Conservation (phyloP, 2,797 vertebrate species). For the Muraenolepis orangiensis region DNA sequence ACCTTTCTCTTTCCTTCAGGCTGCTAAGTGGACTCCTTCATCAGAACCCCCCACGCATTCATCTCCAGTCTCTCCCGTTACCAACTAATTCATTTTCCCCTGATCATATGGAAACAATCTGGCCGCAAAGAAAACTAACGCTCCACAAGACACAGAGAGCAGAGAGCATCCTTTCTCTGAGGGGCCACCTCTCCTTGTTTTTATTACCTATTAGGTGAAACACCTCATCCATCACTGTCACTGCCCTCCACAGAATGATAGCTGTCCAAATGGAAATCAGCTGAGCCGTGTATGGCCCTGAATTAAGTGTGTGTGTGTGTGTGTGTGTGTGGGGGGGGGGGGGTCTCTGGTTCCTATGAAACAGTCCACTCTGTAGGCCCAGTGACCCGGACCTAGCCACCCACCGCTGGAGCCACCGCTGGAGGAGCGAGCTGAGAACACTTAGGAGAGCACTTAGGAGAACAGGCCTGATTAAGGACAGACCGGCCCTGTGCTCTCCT, state of each 20-base stretch:
- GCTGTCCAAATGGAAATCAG: slow-evolving; percentile 84
- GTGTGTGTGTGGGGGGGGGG: no score
- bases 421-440: slow-evolving; percentile 71
- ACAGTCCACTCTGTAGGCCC: slow-evolving; percentile 76
- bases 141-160: no score
- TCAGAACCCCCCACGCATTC: slow-evolving; percentile 67
- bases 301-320: slow-evolving; percentile 69
- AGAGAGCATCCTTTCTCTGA: slow-evolving; percentile 80
- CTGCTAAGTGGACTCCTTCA: slow-evolving; percentile 45
- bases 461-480: slow-evolving; percentile 77
- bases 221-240: slow-evolving; percentile 84
- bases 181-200: slow-evolving; percentile 81
- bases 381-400: slow-evolving; percentile 77
- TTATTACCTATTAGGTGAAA: slow-evolving; percentile 83
- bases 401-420: slow-evolving; percentile 66
- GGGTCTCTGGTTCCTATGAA: slow-evolving; percentile 76
- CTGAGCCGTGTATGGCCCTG: slow-evolving; percentile 77
- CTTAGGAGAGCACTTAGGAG: slow-evolving; percentile 75
- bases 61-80: slow-evolving; percentile 67
- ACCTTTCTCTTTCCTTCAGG: slow-evolving; percentile 30
- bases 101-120: slow-evolving; percentile 81
- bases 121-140: slow-evolving; percentile 72
- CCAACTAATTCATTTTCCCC: slow-evolving; percentile 71
- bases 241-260: slow-evolving; percentile 76
- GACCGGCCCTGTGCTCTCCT: slow-evolving; percentile 71